Base-by-base conservation (phyloP, 1,140 invertebrate genomes). In the Gryllus bimaculatus region DNA sequence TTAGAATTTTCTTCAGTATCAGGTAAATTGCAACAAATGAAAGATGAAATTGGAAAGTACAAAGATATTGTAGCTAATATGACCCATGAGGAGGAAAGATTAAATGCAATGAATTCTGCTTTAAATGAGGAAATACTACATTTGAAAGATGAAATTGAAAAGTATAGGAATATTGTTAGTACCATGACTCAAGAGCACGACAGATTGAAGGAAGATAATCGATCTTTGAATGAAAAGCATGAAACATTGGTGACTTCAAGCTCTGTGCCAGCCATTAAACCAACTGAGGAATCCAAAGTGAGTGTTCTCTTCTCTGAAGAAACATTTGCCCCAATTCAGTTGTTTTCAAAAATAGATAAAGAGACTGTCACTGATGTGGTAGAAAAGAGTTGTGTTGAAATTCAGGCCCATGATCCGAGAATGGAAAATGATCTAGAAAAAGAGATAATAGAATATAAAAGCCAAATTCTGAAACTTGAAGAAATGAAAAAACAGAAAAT, bases 141-240 rank as follows among this genome's bases (percentile, higher is more conserved):
- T 48, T 49, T 49, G n/a, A 77, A 47, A 77, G 48, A 48, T n/a
- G 76, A 77, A 20, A n/a, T 77, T 21, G 76, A 77, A 48, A 20
- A 48, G 8, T 20, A 20, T 54, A 10, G 15, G n/a, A 47, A 77
- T 39, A 47, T 48, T 20, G 12, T 48, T 20, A 8, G 20, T 18
- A 77, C 15, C 6, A 47, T 48, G 12, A n/a, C 47, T n/a, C 10
- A 48, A 48, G 47, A 10, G 12, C 12, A 77, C 8, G 20, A 48
- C 15, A n/a, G 12, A 7, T 47, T 77, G 6, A 8, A 13, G 15
- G 21, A 48, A 48, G 47, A 48, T 8, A 48, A 54, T 49, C 39
- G 18, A 48, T 39, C 47, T 12, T 20, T 77, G 48, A 77, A 18
- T 15, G 76, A 77, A n/a, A 47, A 77, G 15, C n/a, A 77, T 48